Conservation (phyloP, 1,140 invertebrate genomes). For the Calliopsis andreniformis region DNA sequence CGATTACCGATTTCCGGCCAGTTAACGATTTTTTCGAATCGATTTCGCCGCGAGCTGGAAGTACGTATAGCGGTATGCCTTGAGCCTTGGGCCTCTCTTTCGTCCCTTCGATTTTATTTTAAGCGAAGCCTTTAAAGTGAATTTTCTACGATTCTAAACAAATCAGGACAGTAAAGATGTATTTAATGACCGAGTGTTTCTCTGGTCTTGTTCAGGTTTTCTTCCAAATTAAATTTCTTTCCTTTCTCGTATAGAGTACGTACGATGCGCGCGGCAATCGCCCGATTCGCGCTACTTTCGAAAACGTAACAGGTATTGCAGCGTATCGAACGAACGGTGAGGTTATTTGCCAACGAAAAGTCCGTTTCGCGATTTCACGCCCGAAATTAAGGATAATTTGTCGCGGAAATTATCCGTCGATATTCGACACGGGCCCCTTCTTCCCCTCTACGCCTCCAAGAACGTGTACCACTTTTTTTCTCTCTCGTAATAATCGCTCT, state of each 20-base stretch:
- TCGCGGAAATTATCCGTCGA: slow-evolving; percentile 35
- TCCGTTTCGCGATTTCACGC: slow-evolving; percentile 57
- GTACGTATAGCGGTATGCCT: not conserved
- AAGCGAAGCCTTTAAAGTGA: no score
- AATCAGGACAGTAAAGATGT: no score
- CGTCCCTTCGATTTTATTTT: no score
- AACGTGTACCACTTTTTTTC: slow-evolving; percentile 12
- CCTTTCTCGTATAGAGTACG: no score
- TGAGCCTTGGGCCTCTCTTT: no score
- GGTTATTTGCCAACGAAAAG: slow-evolving; percentile 26
- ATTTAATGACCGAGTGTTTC: no score
- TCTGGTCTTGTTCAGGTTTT: no score
- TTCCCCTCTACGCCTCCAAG: not conserved
- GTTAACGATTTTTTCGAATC: slow-evolving; percentile 78
- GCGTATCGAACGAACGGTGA: not conserved
- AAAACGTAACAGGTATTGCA: slow-evolving; percentile 18
- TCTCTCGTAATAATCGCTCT: not conserved
- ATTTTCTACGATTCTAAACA: no score
- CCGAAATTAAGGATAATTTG: slow-evolving; percentile 57
- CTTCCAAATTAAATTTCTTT: no score
- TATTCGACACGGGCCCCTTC: slow-evolving; percentile 1
- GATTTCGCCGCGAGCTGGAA: slow-evolving; percentile 61
- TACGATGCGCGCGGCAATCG: no score
- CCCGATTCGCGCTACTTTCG: slow-evolving; percentile 3
- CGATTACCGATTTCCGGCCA: slow-evolving; percentile 78